Conservation (phyloP, 2,888 invertebrate species). For the Philereme transversata region DNA sequence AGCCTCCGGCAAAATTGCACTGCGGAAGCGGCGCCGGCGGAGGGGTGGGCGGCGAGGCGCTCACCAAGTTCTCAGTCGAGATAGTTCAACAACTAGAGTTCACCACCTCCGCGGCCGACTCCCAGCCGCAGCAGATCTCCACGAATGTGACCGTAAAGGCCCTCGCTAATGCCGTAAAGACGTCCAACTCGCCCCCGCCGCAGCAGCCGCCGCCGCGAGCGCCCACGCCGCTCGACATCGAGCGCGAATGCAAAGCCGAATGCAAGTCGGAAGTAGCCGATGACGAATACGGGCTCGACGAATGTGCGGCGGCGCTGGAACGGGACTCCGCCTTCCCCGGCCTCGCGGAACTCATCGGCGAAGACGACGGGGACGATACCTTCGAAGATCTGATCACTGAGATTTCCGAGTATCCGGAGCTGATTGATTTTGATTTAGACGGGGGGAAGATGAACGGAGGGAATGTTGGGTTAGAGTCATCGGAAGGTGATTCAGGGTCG, state of each 20-base stretch:
- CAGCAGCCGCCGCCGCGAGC: conserved; percentile 83
- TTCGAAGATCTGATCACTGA: conserved; percentile 95
- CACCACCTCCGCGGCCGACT: conserved; percentile 93
- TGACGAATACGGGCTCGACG: conserved; percentile 92
- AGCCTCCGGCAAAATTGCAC: conserved; percentile 90
- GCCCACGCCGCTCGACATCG: conserved; percentile 92
- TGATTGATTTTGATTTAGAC: conserved; percentile 91
- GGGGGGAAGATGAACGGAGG: conserved; percentile 67
- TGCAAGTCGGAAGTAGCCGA: conserved; percentile 92
- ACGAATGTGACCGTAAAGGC: conserved; percentile 96
- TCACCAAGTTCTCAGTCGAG: conserved; percentile 93
- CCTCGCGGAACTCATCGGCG: conserved; percentile 91
- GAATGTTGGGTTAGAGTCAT: conserved; percentile 61
- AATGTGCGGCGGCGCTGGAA: conserved; percentile 93
- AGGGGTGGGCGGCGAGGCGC: conserved; percentile 78
- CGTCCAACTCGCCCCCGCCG: conserved; percentile 72
- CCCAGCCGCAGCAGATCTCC: conserved; percentile 94
- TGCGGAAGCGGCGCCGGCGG: conserved; percentile 72
- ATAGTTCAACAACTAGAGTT: conserved; percentile 96
- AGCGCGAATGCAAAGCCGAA: conserved; percentile 90
- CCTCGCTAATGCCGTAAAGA: conserved; percentile 78
- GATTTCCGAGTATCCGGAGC: conserved; percentile 92
- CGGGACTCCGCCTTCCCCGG: conserved; percentile 93
- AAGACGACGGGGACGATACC: conserved; percentile 92
- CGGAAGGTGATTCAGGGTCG: conserved; percentile 76